Evolutionary conservation across 1,140 invertebrate species (phyloP), one percentile per base, ranked within the genome.

Genomic region (Eulimnadia texana): DNA sequence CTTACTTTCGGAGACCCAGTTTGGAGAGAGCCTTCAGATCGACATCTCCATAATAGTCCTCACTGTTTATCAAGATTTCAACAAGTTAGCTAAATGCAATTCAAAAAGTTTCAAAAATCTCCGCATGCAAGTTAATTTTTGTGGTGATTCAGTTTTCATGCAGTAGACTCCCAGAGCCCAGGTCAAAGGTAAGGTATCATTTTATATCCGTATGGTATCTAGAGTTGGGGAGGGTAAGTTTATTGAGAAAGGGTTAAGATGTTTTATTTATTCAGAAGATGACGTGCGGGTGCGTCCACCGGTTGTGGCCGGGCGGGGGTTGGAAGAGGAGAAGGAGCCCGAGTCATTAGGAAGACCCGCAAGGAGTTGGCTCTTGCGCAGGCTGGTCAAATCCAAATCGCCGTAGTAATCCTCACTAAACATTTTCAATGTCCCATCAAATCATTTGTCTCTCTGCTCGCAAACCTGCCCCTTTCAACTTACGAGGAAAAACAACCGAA

Each of bases 41-140:
- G 80, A 92, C 74, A 74, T 93, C 90, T 66, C 90, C 90, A 71
- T 94, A 94, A 81, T 94, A 94, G 81, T 93, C 89, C 80, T 93
- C 90, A 80, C 90, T 73, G 63, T 58, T 54, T 50, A 28, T 64
- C 62, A 66, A 13, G 33, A 42, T 42, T 42, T 42, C 16, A 6
- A 42, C 33, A 42, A 42, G 33, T 42, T n/a, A n/a, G n/a, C n/a
- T n/a, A n/a, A n/a, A n/a, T 56, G n/a, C 6, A 24, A 24, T 56
- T 25, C 27, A 55, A 42, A 42, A 55, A 55, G 53, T 55, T 55
- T 22, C 33, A n/a, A n/a, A n/a, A n/a, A n/a, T n/a, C n/a, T n/a
- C n/a, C n/a, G n/a, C n/a, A n/a, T n/a, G n/a, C n/a, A n/a, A n/a
- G n/a, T n/a, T n/a, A n/a, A n/a, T n/a, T 42, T 42, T 42, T 42